Conservation (phyloP, 2,888 invertebrate species). For the Dryadula phaetusa region DNA sequence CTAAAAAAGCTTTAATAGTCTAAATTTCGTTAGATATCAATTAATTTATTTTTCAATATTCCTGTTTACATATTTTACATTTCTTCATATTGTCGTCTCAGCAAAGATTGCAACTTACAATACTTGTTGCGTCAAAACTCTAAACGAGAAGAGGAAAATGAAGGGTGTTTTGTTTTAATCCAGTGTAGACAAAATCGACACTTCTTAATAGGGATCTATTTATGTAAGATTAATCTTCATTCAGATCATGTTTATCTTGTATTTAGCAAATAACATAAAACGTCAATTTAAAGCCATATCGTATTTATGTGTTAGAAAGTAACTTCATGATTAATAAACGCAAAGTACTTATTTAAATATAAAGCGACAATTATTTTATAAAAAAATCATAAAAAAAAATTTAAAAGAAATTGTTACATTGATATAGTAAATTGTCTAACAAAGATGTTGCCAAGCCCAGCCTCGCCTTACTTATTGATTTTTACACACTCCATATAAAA, state of each 20-base stretch:
- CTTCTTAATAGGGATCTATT: not conserved
- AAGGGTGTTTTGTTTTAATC: not conserved
- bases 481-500: conserved; percentile 19
- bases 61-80: not conserved
- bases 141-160: not conserved
- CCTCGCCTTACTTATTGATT: conserved; percentile 12
- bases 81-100: not conserved
- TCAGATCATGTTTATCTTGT: too few species aligned
- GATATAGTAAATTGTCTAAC: not conserved
- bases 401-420: not conserved
- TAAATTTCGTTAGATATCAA: too few species aligned
- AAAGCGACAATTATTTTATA: not conserved
- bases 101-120: not conserved
- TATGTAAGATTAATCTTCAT: too few species aligned
- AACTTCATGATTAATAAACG: too few species aligned
- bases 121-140: conserved; percentile 7
- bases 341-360: too few species aligned
- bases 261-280: too few species aligned
- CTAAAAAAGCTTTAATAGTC: too few species aligned
- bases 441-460: conserved; percentile 8
- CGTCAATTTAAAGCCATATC: too few species aligned
- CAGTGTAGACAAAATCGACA: not conserved
- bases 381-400: not conserved
- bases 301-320: too few species aligned
- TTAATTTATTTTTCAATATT: too few species aligned